Percentiles rank a stretch among this genome's conserved stretches.
phyloP scores from a whole-genome alignment of 35 echinoderm and acorn worm genomes.

The Strongylocentrotus purpuratus region DNA sequence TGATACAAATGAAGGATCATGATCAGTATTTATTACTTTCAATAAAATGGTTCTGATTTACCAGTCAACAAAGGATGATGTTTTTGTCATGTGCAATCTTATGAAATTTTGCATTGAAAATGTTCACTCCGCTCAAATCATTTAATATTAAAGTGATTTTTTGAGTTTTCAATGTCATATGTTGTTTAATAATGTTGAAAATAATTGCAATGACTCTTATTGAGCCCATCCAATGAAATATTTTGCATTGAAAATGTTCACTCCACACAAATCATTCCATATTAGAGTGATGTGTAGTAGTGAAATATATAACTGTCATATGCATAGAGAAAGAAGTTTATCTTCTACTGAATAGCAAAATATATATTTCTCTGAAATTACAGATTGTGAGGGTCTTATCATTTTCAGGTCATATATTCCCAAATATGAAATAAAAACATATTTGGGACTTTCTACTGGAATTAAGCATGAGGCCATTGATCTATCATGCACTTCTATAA shows the following conservation, averaged over 20 bases:
- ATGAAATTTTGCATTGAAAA: not conserved
- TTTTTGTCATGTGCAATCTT: not conserved
- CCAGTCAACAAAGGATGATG: not conserved
- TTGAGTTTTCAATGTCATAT: not conserved
- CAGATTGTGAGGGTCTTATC: no score
- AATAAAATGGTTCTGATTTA: not conserved
- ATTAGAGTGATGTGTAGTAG: no score
- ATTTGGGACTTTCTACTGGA: not conserved
- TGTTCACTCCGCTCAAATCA: not conserved
- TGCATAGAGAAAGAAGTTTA: no score
- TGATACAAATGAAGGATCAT: conserved; percentile 10
- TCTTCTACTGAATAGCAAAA: no score
- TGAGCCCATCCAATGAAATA: no score
- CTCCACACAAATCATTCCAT: no score
- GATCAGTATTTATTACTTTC: not conserved
- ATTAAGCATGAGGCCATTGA: not conserved
- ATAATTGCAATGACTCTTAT: not conserved
- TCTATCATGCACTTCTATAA: not conserved
- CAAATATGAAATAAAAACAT: no score
- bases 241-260: no score
- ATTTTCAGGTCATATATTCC: no score
- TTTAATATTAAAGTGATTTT: not conserved
- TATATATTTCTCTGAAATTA: no score
- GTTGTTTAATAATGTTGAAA: not conserved
- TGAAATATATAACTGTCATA: no score